Percentiles rank a stretch among this genome's conserved stretches.
Evolutionary conservation across 2,113 vertebrate species (phyloP).

Genomic region (Stictonetta naevosa): DNA sequence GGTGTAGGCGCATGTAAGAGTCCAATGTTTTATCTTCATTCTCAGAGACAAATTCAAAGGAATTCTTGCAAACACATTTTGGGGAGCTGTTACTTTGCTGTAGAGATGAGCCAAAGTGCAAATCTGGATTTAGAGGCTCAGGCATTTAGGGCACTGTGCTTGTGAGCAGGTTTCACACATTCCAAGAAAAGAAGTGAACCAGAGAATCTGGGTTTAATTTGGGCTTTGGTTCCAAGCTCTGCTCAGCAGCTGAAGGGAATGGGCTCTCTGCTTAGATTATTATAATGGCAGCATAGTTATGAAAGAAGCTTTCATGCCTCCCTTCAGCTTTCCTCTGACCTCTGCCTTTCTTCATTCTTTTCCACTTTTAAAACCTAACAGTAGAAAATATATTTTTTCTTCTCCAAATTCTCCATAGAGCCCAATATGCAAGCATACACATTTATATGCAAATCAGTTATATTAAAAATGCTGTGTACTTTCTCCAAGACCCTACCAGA

Average conservation of each 20-base stretch:
- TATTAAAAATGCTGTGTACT: background rate
- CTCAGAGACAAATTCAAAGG: background rate
- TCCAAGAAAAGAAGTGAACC: background rate
- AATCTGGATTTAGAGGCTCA: slow-evolving; percentile 10
- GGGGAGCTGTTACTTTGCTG: background rate
- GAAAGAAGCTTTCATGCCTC: background rate
- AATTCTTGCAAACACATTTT: background rate
- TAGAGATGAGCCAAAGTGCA: background rate
- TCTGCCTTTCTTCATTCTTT: background rate
- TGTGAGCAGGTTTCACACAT: background rate
- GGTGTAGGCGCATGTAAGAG: background rate
- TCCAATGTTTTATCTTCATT: background rate
- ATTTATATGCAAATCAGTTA: background rate
- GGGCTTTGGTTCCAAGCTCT: background rate
- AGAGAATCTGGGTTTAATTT: background rate
- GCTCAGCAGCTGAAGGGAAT: background rate
- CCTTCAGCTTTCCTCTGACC: background rate
- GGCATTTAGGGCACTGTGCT: background rate
- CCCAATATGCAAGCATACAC: background rate
- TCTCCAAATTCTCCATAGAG: background rate
- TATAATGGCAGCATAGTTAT: background rate
- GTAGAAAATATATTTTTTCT: background rate
- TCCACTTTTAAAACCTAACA: background rate
- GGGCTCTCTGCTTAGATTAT: background rate
- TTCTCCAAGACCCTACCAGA: background rate